Evolutionary conservation across 2,888 invertebrate genomes (phyloP).

Genomic region (Panopea generosa): DNA sequence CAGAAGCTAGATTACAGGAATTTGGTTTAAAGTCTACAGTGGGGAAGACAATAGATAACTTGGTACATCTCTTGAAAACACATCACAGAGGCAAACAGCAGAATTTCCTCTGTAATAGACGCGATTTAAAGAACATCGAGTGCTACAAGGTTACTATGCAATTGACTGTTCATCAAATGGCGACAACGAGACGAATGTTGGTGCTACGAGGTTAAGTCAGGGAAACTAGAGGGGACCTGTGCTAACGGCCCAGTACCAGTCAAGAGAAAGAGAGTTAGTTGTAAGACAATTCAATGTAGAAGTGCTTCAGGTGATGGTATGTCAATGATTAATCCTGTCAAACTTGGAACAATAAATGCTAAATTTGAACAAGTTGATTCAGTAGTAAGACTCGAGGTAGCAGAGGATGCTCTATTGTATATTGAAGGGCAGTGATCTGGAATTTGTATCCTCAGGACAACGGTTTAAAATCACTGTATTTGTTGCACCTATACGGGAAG

Average conservation of each 20-base stretch:
- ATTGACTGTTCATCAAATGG: too few species aligned
- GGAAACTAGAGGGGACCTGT: slow-evolving; percentile 45
- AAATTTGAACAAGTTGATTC: not conserved
- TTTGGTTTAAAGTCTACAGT: slow-evolving; percentile 6
- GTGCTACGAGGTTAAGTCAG: not conserved
- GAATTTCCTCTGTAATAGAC: too few species aligned
- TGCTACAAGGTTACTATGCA: too few species aligned
- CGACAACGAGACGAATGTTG: too few species aligned
- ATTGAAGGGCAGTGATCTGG: not conserved
- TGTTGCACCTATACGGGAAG: not conserved
- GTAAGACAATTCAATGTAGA: not conserved
- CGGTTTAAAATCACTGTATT: not conserved
- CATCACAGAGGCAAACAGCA: too few species aligned
- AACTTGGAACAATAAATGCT: not conserved
- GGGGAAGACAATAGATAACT: slow-evolving; percentile 4
- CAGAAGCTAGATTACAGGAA: slow-evolving; percentile 12
- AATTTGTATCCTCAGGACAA: not conserved
- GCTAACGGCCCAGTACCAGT: slow-evolving; percentile 42
- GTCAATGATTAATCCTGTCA: slow-evolving; percentile 12
- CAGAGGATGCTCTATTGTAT: not conserved
- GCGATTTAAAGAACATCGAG: too few species aligned
- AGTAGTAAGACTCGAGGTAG: not conserved
- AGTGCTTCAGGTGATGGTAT: slow-evolving; percentile 6
- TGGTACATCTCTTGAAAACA: not conserved
- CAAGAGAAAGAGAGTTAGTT: not conserved